Evolutionary conservation across 2,888 invertebrate species (phyloP), one percentile per base, ranked within the genome.

Genomic region (Charanyca ferruginea): DNA sequence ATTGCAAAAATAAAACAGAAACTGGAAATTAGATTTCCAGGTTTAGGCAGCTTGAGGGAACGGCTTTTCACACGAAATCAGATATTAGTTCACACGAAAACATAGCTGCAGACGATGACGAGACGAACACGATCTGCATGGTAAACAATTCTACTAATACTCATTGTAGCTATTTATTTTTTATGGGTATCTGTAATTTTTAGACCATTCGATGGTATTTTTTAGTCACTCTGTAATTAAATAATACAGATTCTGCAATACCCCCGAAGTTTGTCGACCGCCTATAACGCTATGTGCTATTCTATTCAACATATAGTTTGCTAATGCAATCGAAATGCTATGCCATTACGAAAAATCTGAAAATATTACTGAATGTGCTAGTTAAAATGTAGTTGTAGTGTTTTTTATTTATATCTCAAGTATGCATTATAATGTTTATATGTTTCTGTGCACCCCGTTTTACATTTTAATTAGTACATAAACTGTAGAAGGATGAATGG

Each of bases 281-380:
- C 73, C 73, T 67, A 65, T 66, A 61, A 35, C 47, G 44, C 51
- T 52, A 23, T 62, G 44, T 66, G 18, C 41, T 55, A 47, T 51
- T 52, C 16, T 55, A 25, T 44, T 52, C 49, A 5, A 49, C 52
- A 44, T 62, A 7, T 32, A 44, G 28, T 48, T 25, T 52, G 41
- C 35, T 41, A 25, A 49, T 60, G 53, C 52, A 18, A 59, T 65
- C n/a, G n/a, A 60, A 57, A 64, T 60, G 60, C 49, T 72, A 52
- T 59, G 60, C 44, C 52, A 57, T 41, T 60, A 76, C 41, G 52
- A 65, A 68, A 86, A 90, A 93, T 93, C 93, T 93, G 93, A 93
- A 93, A 93, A 92, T 93, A 87, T 92, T 93, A 93, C 92, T 85
- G 89, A 90, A 91, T 93, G 92, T 93, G 92, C 92, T 92, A 92